A percentile compares a stretch with the other conserved stretches of the same genome.
phyloP scores from a whole-genome alignment of 2,113 vertebrate species.

The Andinoacara biseriatus region DNA sequence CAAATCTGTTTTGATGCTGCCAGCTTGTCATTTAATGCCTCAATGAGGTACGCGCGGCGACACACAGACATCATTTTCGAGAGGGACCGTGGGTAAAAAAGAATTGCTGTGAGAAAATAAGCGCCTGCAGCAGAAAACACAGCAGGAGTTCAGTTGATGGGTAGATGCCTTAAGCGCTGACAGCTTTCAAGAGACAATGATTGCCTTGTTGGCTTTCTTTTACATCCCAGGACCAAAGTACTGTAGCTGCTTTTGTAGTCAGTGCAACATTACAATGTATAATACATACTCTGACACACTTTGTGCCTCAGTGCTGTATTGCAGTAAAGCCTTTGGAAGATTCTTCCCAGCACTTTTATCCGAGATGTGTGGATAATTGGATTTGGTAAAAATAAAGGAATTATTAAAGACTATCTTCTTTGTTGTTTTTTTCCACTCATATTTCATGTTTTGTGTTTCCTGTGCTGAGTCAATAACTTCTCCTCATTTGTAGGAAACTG shows the following conservation, averaged over 20 bases:
- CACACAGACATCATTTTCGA: constrained; percentile 46
- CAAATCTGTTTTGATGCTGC: constrained; percentile 52
- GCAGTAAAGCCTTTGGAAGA: background rate
- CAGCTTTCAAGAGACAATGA: constrained; percentile 63
- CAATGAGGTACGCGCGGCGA: constrained; percentile 39
- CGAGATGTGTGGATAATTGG: constrained; percentile 52
- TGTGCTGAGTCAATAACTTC: constrained; percentile 65
- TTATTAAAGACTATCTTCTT: constrained; percentile 49
- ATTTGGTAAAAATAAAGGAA: constrained; percentile 45
- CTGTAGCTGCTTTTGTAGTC: constrained; percentile 40
- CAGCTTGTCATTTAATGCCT: constrained; percentile 67
- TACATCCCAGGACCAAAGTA: constrained; percentile 49
- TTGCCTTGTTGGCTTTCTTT: constrained; percentile 62
- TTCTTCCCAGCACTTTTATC: background rate
- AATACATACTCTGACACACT: constrained; percentile 18
- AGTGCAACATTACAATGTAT: constrained; percentile 25
- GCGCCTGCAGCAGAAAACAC: constrained; percentile 50
- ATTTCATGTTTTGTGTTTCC: constrained; percentile 43
- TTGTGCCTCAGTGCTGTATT: background rate
- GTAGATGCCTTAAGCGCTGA: constrained; percentile 60
- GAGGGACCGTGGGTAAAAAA: constrained; percentile 29
- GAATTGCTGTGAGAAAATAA: constrained; percentile 44
- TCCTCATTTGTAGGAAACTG: constrained; percentile 54
- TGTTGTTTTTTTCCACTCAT: constrained; percentile 43
- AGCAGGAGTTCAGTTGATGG: constrained; percentile 57